Evolutionary conservation across 2,888 invertebrate genomes (phyloP), one percentile per base, ranked within the genome.

Genomic region (Camptogramma bilineatum): DNA sequence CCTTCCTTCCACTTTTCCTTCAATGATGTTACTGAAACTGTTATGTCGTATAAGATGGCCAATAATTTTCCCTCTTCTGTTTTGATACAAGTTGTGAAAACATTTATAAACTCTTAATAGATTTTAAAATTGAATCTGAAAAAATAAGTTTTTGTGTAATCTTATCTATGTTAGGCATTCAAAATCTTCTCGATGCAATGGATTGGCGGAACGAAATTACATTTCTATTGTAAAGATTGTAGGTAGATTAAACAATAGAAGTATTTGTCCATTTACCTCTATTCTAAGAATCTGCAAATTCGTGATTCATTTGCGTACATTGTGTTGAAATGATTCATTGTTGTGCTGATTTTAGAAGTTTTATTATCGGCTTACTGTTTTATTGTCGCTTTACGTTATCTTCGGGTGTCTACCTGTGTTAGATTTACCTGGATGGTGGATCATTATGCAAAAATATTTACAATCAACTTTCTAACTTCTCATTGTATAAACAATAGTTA

Each of bases 221-320:
- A 44, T 44, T 28, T 52, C 24, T 53, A 53, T 47, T 52, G 47
- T 53, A 39, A 8, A 39, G 19, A 52, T 47, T 51, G 9, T 46
- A 39, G 28, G 31, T 44, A 51, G 13, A 28, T 13, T 44, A 59
- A n/a, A 64, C 52, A 64, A 64, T 52, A 55, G 55, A 56, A 39
- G 39, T 18, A 39, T 24, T 52, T 47, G 47, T 54, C 39, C 10
- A 34, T 42, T 28, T 39, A 24, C 7, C 13, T 52, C 16, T 19
- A 56, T 60, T 58, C 57, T 50, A 31, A 58, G 63, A 60, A 62
- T 58, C 28, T 46, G 34, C 46, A 48, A 65, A 53, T 56, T 60
- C 34, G 64, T 66, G 69, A 69, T 60, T 69, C 69, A 65, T 63
- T 60, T 50, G 60, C 58, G 44, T 52, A 64, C 62, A 64, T 60